Conservation (phyloP, 2,797 vertebrate genomes). For the Toxotes lorentzi region DNA sequence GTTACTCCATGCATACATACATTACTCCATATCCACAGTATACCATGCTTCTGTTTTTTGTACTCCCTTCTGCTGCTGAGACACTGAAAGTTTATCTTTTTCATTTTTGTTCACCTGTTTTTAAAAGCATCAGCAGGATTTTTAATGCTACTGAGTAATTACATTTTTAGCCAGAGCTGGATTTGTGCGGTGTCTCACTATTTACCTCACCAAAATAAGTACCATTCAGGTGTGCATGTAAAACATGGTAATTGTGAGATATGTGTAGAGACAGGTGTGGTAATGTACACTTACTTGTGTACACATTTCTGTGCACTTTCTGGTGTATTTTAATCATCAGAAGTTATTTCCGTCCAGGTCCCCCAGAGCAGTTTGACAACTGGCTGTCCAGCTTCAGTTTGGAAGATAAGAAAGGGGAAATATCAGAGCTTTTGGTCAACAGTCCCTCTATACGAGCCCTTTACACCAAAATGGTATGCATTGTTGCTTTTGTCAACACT, state of each 20-base stretch:
- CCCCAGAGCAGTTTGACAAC: conserved; percentile 90
- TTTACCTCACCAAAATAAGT: neutral
- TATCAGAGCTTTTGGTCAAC: conserved; percentile 93
- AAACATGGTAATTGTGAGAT: neutral
- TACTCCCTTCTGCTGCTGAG: neutral
- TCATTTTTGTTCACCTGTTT: no score
- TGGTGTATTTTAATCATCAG: conserved; percentile 29
- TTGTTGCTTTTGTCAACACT: neutral
- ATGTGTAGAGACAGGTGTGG: neutral
- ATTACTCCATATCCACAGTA: neutral
- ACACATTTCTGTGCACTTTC: neutral
- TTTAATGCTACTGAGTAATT: neutral
- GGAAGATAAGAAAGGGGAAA: conserved; percentile 93
- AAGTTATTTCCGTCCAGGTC: conserved; percentile 83
- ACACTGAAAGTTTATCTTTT: neutral
- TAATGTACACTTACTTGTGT: neutral
- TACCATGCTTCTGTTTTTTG: neutral
- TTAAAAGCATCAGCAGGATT: neutral
- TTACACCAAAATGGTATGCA: conserved; percentile 95
- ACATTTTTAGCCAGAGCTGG: neutral
- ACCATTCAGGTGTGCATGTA: neutral
- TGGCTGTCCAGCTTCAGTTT: conserved; percentile 92
- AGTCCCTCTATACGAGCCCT: conserved; percentile 96
- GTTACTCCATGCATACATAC: no score
- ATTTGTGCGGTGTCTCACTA: neutral